phyloP scores from a whole-genome alignment of 2,888 invertebrate genomes.

The Patella pellucida region DNA sequence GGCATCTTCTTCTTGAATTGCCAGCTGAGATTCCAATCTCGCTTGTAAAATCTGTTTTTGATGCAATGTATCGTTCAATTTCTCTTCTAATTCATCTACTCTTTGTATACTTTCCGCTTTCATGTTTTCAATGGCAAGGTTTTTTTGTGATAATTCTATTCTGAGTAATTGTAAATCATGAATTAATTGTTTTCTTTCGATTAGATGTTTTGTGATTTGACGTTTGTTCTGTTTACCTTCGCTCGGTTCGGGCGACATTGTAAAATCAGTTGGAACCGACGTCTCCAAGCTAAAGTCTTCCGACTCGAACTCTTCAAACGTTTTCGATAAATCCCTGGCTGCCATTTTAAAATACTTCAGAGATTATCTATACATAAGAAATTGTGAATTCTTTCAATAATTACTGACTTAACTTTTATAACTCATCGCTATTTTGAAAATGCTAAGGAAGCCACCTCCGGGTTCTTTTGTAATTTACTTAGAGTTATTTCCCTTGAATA shows the following conservation, averaged over 20 bases:
- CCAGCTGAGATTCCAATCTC: slow-evolving; percentile 65
- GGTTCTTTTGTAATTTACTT: too few relatives aligned
- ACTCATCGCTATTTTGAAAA: not conserved
- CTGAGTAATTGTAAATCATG: slow-evolving; percentile 70
- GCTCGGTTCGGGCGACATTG: slow-evolving; percentile 64
- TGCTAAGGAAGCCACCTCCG: not conserved
- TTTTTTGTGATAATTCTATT: slow-evolving; percentile 70
- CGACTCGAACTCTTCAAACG: slow-evolving; percentile 61
- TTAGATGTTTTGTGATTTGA: slow-evolving; percentile 63
- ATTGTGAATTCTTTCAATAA: not conserved
- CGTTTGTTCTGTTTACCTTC: slow-evolving; percentile 48
- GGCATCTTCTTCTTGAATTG: slow-evolving; percentile 68
- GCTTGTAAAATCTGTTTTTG: slow-evolving; percentile 69
- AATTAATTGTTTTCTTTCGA: slow-evolving; percentile 68
- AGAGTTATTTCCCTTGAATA: too few relatives aligned
- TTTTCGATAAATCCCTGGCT: slow-evolving; percentile 59
- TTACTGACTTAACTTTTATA: not conserved
- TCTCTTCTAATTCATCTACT: slow-evolving; percentile 70
- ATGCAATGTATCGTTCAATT: slow-evolving; percentile 66
- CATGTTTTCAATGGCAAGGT: slow-evolving; percentile 67
- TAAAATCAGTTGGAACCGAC: slow-evolving; percentile 68
- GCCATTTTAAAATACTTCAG: slow-evolving; percentile 44
- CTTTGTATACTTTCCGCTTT: slow-evolving; percentile 67
- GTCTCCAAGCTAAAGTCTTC: slow-evolving; percentile 69
- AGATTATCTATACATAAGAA: not conserved